These are phyloP conservation scores for Diploscapter pachys DNA, from an alignment of 1,140 invertebrate species.

Conservation along the genomic window DNA sequence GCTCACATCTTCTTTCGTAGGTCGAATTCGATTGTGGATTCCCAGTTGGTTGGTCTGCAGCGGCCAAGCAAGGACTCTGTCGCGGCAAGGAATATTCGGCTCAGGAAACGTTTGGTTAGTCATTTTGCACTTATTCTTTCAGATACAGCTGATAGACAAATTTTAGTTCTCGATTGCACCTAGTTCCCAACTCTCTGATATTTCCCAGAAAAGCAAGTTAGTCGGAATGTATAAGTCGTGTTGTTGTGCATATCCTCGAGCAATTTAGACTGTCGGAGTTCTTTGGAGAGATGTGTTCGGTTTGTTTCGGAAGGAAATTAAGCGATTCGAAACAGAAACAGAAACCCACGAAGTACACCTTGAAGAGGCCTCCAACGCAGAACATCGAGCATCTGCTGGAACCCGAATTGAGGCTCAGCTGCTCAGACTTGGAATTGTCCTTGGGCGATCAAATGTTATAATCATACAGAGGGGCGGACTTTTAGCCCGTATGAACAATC, in stretches of 20 bases:
- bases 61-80: slow-evolving; percentile 14
- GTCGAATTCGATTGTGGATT: slow-evolving; percentile 19
- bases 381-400: slow-evolving; percentile 11
- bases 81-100: background rate
- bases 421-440: no score
- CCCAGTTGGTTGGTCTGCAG: slow-evolving; percentile 14
- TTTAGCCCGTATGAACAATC: no score
- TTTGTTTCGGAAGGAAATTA: no score
- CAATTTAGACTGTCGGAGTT: background rate
- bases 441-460: no score
- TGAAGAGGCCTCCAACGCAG: slow-evolving; percentile 2
- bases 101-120: slow-evolving; percentile 10
- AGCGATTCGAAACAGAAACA: background rate
- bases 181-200: slow-evolving; percentile 1
- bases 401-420: background rate
- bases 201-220: background rate
- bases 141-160: background rate
- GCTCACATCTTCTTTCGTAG: background rate
- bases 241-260: background rate
- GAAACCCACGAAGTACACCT: background rate
- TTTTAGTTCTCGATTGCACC: background rate
- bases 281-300: no score
- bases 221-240: background rate
- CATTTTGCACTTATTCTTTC: background rate
- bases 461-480: no score